These are phyloP conservation scores for Phainopepla nitens DNA, from an alignment of 2,113 vertebrate species.

Conservation along the genomic window DNA sequence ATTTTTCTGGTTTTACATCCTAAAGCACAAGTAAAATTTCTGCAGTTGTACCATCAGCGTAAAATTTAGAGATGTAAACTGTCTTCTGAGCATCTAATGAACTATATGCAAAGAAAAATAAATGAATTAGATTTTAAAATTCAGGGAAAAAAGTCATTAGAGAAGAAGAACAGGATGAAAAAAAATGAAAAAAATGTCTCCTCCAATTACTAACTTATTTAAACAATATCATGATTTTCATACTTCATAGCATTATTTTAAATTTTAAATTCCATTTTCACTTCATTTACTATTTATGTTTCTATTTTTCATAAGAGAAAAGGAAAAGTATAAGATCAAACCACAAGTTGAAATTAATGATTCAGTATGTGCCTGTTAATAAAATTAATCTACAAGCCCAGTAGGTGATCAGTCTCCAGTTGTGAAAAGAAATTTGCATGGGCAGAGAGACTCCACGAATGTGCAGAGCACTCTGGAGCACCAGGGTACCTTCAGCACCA, in stretches of 20 bases:
- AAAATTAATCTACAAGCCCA: background rate
- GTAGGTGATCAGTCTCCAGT: background rate
- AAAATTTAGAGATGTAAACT: background rate
- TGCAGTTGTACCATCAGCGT: background rate
- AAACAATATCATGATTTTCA: background rate
- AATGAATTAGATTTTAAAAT: background rate
- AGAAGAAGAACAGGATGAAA: background rate
- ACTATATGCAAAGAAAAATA: background rate
- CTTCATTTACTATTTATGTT: background rate
- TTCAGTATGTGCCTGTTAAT: background rate
- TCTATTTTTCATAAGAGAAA: background rate
- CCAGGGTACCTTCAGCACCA: background rate
- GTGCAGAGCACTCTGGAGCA: accelerated
- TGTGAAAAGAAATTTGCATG: background rate
- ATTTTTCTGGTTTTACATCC: background rate
- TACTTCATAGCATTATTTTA: background rate
- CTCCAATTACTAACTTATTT: background rate
- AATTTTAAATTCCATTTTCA: background rate
- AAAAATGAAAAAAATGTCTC: background rate
- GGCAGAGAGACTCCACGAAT: background rate
- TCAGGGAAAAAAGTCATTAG: background rate
- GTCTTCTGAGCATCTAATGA: background rate
- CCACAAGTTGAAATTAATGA: background rate
- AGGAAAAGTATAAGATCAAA: background rate
- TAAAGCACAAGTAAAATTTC: background rate